Base-by-base conservation (phyloP, 2,113 vertebrate species). In the Ictalurus furcatus region DNA sequence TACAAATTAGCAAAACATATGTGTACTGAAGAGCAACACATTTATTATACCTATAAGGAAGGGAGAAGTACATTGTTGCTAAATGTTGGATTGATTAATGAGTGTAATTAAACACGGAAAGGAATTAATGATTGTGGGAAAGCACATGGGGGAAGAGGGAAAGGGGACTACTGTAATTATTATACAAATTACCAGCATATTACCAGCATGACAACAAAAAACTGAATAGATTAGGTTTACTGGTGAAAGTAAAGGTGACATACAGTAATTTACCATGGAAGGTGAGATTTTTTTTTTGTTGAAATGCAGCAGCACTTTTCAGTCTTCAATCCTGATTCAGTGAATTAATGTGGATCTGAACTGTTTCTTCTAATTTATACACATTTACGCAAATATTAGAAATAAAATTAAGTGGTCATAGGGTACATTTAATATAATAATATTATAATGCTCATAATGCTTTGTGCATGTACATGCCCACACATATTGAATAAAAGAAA, bases 21-120 rank as follows among this genome's bases (percentile, higher is more conserved):
- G 65, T 23, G 88, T 58, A 78, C 40, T 81, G 44, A n/a, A 56
- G 67, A 65, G 63, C 78, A 73, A 85, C 59, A 44, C 61, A 84
- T 83, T 86, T 79, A 89, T 88, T 88, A 89, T 84, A 87, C 82
- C 85, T 78, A 63, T 61, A 52, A 56, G 86, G 84, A 44, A 90
- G 87, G 85, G 87, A 91, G 86, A 78, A 76, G 85, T 88, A 87
- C 89, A 90, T 92, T 88, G 85, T 65, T 87, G 80, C 89, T 92
- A 90, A 92, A 92, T 93, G 87, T 69, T 84, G 90, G 69, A 92
- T 86, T 91, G 90, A 94, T 94, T 90, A 91, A 93, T 93, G 91
- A 85, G 91, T 92, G 85, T 90, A 91, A 89, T 91, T 91, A 90
- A 89, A 89, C 58, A 90, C 87, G 89, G 89, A 67, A 79, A 89